Percentiles rank a stretch among this genome's conserved stretches.
phyloP scores from a whole-genome alignment of 1,140 invertebrate species.

The Diplogasteroides magnus region DNA sequence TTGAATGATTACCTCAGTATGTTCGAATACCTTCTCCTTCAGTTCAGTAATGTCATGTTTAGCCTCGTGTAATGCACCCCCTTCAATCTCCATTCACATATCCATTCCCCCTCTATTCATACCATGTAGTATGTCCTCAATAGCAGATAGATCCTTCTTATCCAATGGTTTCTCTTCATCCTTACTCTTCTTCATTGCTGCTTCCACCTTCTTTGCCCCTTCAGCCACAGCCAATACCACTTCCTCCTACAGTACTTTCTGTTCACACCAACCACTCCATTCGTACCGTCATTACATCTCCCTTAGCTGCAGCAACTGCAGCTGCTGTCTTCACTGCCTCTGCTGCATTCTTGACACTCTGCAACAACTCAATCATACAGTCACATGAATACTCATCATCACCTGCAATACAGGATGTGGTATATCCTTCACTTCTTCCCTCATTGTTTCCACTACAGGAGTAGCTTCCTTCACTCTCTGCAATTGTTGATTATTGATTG shows the following conservation, averaged over 20 bases:
- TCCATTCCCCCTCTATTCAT: not conserved
- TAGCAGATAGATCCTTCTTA: slow-evolving; percentile 35
- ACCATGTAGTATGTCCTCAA: slow-evolving; percentile 40
- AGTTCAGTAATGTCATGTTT: slow-evolving; percentile 39
- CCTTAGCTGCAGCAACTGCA: not conserved
- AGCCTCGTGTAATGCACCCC: slow-evolving; percentile 33
- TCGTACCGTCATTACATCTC: not conserved
- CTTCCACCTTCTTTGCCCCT: not conserved
- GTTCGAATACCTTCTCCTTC: slow-evolving; percentile 44
- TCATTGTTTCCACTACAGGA: slow-evolving; percentile 14
- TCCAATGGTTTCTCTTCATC: slow-evolving; percentile 31
- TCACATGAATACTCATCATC: not conserved
- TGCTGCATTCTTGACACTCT: not conserved
- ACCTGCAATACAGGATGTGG: too few relatives aligned
- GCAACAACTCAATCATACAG: not conserved
- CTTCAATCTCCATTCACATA: not conserved
- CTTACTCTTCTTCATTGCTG: slow-evolving; percentile 11
- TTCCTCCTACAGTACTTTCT: not conserved
- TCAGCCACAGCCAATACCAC: not conserved
- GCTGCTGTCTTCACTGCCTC: not conserved
- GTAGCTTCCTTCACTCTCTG: slow-evolving; percentile 2
- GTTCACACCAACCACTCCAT: not conserved
- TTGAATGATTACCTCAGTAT: slow-evolving; percentile 36
- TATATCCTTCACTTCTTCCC: slow-evolving; percentile 11
- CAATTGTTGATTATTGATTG: not conserved